Percentiles rank a stretch among this genome's conserved stretches.
Evolutionary conservation across 2,888 invertebrate genomes (phyloP).

Genomic region (Formica aserva): DNA sequence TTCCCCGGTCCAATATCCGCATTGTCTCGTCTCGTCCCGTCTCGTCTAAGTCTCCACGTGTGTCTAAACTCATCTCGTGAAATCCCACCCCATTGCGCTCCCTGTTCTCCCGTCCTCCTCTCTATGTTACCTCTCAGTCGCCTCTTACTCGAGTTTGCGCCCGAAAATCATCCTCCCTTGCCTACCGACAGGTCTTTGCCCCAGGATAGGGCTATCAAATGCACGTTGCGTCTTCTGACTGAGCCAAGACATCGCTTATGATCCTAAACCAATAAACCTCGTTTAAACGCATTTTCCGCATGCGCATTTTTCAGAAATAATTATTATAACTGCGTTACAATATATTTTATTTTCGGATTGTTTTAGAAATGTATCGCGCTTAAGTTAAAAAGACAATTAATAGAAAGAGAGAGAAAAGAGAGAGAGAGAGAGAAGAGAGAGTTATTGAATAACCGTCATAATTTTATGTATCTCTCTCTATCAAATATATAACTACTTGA

Average conservation of each 20-base stretch:
- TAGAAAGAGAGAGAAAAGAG: background rate
- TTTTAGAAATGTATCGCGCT: background rate
- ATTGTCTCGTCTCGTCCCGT: constrained; percentile 79
- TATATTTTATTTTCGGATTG: background rate
- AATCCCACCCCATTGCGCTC: constrained; percentile 30
- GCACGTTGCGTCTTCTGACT: constrained; percentile 78
- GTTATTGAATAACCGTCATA: background rate
- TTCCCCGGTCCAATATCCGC: constrained; percentile 82
- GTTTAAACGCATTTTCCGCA: background rate
- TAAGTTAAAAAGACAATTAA: background rate
- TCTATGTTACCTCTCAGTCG: constrained; percentile 33
- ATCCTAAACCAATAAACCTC: constrained; percentile 32
- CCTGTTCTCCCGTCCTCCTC: background rate
- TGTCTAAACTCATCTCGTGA: constrained; percentile 78
- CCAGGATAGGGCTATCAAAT: constrained; percentile 84
- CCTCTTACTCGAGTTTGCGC: constrained; percentile 67
- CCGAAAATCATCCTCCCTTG: constrained; percentile 68
- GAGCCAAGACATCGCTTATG: constrained; percentile 43
- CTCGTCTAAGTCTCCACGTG: constrained; percentile 77
- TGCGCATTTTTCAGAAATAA: background rate
- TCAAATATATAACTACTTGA: background rate
- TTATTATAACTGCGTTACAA: background rate
- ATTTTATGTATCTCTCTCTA: background rate
- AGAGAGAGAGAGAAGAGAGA: too few relatives aligned
- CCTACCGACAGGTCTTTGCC: constrained; percentile 74